Evolutionary conservation across 2,113 vertebrate genomes (phyloP), one percentile per base, ranked within the genome.

Genomic region (Aepyceros melampus): DNA sequence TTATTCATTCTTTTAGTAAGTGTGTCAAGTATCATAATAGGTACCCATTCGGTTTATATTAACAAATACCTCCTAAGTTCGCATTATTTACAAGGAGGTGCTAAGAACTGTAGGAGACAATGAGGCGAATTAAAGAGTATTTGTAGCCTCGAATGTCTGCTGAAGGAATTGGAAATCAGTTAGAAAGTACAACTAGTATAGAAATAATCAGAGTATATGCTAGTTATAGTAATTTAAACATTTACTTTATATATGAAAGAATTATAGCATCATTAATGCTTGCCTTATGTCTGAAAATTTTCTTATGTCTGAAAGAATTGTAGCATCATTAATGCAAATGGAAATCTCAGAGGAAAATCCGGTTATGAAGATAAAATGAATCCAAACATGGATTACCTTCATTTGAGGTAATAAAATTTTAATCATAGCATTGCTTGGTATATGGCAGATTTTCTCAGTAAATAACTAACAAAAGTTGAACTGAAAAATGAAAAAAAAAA

Each of bases 401-500:
- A 25, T 93, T 89, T 56, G 53, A 71, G 13, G 36, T 86, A 87
- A 97, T 92, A 92, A 91, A 82, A 93, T 92, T 95, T 86, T 92
- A 94, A 97, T 96, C 62, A 84, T 86, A 94, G 88, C 7, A 43
- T 14, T 93, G 27, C 19, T 89, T 86, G 23, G 19, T 60, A 2
- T 33, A 85, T n/a, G 86, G 62, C 36, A 95, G 25, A 29, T 94
- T 21, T 71, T 97, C 29, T 79, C 15, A 86, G 49, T 67, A 93
- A 92, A 74, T 91, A 94, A 96, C 94, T 95, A 94, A 90, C 15
- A 87, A 60, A 95, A 97, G 87, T 91, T 82, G 83, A 91, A 92
- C 43, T 95, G 31, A 94, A 97, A 79, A 97, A 51, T 49, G 19
- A 16, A 81, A 19, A n/a, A 64, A 60, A 21, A 91, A 51, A 92